Percentiles rank a stretch among this genome's conserved stretches.
Conservation (phyloP, 2,113 vertebrate genomes). For the Podarcis muralis region DNA sequence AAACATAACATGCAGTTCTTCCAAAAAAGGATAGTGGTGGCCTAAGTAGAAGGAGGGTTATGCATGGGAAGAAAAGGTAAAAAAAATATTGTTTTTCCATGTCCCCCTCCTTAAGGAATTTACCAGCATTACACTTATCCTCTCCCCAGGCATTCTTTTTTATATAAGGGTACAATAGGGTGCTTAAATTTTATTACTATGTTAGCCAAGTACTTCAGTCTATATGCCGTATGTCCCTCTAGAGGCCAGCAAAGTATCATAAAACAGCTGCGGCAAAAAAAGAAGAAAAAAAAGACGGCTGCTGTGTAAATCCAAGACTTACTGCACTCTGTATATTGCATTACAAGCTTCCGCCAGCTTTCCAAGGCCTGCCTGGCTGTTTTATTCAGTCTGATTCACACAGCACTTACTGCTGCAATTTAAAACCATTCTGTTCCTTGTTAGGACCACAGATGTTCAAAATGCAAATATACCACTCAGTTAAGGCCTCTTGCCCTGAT, state of each 20-base stretch:
- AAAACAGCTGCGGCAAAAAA: slow-evolving; percentile 36
- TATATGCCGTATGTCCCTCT: slow-evolving; percentile 59
- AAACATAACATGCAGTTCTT: background rate
- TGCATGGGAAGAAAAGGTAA: background rate
- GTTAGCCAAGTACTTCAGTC: slow-evolving; percentile 22
- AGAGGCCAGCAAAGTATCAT: slow-evolving; percentile 76
- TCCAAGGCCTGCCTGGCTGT: slow-evolving; percentile 10
- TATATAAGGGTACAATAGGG: background rate
- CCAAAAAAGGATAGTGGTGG: background rate
- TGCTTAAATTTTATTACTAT: slow-evolving; percentile 12
- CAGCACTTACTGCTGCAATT: background rate
- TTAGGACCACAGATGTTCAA: background rate
- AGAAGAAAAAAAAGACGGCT: background rate
- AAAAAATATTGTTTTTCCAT: slow-evolving; percentile 15
- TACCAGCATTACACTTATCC: slow-evolving; percentile 10
- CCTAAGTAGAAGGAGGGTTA: background rate
- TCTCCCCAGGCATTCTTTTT: background rate
- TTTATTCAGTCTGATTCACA: slow-evolving; percentile 18
- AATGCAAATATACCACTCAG: background rate
- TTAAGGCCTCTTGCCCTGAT: background rate
- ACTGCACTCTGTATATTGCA: slow-evolving; percentile 5
- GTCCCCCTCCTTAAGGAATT: slow-evolving; percentile 3
- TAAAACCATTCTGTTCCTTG: slow-evolving; percentile 21
- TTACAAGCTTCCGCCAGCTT: slow-evolving; percentile 29
- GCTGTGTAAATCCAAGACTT: background rate